Percentiles rank a stretch among this genome's conserved stretches.
Evolutionary conservation across 2,888 invertebrate genomes (phyloP).

Genomic region (Stramonita haemastoma): DNA sequence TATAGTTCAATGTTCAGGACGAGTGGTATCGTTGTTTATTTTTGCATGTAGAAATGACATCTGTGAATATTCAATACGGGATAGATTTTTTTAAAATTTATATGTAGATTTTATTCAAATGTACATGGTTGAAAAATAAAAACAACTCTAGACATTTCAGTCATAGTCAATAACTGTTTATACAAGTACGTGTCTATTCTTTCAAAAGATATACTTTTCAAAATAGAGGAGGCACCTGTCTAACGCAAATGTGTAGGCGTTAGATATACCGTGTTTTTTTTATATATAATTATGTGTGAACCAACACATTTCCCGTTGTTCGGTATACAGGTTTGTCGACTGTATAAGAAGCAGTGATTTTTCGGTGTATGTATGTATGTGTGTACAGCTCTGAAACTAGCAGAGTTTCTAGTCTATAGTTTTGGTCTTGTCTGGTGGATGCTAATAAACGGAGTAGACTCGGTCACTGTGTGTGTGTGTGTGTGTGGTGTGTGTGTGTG

Average conservation of each 20-base stretch:
- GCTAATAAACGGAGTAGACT: slow-evolving; percentile 21
- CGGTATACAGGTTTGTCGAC: slow-evolving; percentile 19
- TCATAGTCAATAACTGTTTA: not conserved
- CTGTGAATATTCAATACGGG: not conserved
- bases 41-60: not conserved
- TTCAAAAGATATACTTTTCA: not conserved
- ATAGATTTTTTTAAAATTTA: not conserved
- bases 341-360: not conserved
- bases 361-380: not conserved
- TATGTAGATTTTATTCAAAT: not conserved
- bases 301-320: slow-evolving; percentile 16
- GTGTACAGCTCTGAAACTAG: not conserved
- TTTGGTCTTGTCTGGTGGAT: not conserved
- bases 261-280: not conserved
- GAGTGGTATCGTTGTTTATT: not conserved
- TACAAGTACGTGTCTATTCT: not conserved
- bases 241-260: not conserved
- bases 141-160: not conserved
- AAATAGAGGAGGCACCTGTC: not conserved
- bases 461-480: no score
- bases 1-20: not conserved
- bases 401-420: not conserved
- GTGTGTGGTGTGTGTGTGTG: not conserved
- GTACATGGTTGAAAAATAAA: no score
- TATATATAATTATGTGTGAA: not conserved